A percentile compares a stretch with the other conserved stretches of the same genome.
These are phyloP conservation scores for Leptobrachium ailaonicum DNA, from an alignment of 2,113 vertebrate species.

Conservation along the genomic window DNA sequence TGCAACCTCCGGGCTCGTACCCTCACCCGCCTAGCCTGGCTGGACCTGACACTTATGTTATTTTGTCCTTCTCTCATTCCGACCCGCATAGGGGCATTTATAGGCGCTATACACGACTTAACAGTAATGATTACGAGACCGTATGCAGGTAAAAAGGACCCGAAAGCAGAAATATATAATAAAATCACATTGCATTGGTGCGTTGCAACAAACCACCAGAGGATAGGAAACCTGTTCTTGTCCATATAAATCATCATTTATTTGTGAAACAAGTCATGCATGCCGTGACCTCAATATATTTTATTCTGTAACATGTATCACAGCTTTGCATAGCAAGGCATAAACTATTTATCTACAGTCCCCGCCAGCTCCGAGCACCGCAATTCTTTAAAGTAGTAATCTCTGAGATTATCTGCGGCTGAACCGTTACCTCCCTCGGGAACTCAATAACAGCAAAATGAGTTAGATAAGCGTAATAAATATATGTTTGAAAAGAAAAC, in stretches of 20 bases:
- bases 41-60: no score
- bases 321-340: conserved; percentile 34
- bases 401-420: conserved; percentile 37
- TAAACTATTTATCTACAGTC: conserved; percentile 17
- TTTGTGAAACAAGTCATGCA: conserved; percentile 28
- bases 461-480: conserved; percentile 25
- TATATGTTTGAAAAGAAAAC: conserved; percentile 8
- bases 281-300: conserved; percentile 41
- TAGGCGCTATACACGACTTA: no score
- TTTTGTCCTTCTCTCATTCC: no score
- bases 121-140: no score
- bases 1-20: no score
- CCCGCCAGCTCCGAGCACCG: conserved; percentile 13
- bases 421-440: conserved; percentile 14
- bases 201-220: neutral
- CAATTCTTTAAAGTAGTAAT: conserved; percentile 36
- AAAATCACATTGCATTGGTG: conserved; percentile 15
- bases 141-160: no score
- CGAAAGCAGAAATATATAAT: conserved; percentile 1
- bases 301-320: neutral
- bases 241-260: conserved; percentile 29
- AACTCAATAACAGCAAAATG: conserved; percentile 41
- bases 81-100: no score
- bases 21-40: no score
- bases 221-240: conserved; percentile 21